These are phyloP conservation scores for Coregonus clupeaformis DNA, from an alignment of 2,113 vertebrate species.

Conservation along the genomic window DNA sequence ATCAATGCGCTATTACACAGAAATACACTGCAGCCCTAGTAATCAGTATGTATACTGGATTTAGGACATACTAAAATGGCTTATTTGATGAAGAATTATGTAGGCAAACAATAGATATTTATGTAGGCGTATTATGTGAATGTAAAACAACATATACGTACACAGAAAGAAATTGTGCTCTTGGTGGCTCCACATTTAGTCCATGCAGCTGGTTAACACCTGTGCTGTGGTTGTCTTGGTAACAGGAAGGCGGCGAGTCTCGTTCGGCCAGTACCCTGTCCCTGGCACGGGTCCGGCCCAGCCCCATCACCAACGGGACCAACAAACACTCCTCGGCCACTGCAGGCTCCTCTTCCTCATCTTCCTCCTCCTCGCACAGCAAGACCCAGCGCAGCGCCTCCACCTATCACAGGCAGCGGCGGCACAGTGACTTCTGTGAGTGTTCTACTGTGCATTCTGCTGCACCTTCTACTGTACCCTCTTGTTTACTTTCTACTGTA, in stretches of 20 bases:
- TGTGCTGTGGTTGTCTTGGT: slow-evolving; percentile 12
- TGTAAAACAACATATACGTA: neutral
- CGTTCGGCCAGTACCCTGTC: slow-evolving; percentile 82
- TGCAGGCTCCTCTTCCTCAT: slow-evolving; percentile 68
- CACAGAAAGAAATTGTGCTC: neutral
- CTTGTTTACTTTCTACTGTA: too few species aligned
- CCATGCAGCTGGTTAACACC: neutral
- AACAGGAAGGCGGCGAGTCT: slow-evolving; percentile 78
- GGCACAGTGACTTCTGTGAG: slow-evolving; percentile 95
- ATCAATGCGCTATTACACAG: neutral
- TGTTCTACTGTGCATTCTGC: slow-evolving; percentile 7
- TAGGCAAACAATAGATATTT: too few species aligned
- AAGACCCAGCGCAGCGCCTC: slow-evolving; percentile 86
- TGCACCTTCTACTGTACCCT: neutral
- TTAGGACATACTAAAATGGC: too few species aligned
- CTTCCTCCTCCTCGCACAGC: slow-evolving; percentile 77
- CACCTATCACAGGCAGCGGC: slow-evolving; percentile 89
- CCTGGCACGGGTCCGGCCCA: slow-evolving; percentile 85
- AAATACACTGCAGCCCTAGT: neutral
- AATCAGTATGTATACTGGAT: too few species aligned
- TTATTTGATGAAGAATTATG: too few species aligned
- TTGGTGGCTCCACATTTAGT: neutral
- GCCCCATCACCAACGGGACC: slow-evolving; percentile 85
- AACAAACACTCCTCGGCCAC: slow-evolving; percentile 79
- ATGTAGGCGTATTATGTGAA: too few species aligned